Evolutionary conservation across 2,888 invertebrate genomes (phyloP).

Genomic region (Sphaeridia pumilis): DNA sequence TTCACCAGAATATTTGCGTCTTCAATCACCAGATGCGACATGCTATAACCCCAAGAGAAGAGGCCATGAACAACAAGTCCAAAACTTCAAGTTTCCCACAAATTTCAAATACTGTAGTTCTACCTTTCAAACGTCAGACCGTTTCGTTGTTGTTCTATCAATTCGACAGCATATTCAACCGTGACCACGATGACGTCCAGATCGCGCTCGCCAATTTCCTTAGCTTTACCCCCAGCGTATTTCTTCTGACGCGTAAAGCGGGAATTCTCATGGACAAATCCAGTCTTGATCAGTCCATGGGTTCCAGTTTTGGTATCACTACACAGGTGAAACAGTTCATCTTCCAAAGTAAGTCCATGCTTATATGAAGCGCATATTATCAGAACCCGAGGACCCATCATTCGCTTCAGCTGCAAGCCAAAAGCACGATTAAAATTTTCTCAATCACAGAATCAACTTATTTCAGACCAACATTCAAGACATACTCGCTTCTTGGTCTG

Average conservation of each 20-base stretch:
- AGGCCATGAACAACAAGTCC: neutral
- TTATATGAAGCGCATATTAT: conserved; percentile 3
- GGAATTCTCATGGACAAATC: conserved; percentile 3
- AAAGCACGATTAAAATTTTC: too few relatives aligned
- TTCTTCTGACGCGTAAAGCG: neutral
- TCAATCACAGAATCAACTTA: too few relatives aligned
- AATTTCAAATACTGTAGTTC: neutral
- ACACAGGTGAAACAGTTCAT: neutral
- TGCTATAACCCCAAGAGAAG: neutral
- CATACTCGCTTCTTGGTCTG: neutral
- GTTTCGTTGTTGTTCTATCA: neutral
- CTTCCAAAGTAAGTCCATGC: conserved; percentile 1
- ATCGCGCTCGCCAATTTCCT: neutral
- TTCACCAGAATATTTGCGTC: conserved; percentile 12
- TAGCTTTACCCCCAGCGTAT: neutral
- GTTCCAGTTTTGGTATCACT: neutral
- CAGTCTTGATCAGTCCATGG: neutral
- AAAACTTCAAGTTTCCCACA: conserved; percentile 1
- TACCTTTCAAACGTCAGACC: conserved; percentile 15
- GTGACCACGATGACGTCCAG: conserved; percentile 11
- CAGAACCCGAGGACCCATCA: conserved; percentile 5
- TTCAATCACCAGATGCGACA: conserved; percentile 11
- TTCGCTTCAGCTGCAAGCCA: neutral
- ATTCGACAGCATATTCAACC: conserved; percentile 4
- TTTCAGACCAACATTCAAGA: neutral